These are phyloP conservation scores for Scaptomyza hsui DNA, from an alignment of 1,140 invertebrate genomes.

Conservation along the genomic window DNA sequence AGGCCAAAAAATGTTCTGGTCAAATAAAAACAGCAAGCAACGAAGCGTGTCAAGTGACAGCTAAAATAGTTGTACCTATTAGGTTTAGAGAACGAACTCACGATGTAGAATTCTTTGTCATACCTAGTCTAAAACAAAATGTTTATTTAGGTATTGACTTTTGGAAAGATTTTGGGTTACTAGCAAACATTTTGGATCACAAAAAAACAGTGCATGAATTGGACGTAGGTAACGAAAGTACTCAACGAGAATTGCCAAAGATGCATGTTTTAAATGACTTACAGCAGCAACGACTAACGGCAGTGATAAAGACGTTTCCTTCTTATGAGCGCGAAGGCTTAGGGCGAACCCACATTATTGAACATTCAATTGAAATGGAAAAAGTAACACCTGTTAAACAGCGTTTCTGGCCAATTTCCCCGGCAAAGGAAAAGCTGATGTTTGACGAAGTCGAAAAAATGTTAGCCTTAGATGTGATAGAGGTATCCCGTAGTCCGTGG, in stretches of 20 bases:
- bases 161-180: not conserved
- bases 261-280: too few species aligned
- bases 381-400: constrained; percentile 30
- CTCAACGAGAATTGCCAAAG: not conserved
- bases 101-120: not conserved
- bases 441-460: constrained; percentile 15
- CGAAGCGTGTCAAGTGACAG: not conserved
- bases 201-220: not conserved
- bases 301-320: constrained; percentile 12
- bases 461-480: constrained; percentile 13
- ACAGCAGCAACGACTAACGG: not conserved
- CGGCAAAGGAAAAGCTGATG: constrained; percentile 26
- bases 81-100: not conserved
- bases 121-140: not conserved
- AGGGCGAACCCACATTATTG: constrained; percentile 20
- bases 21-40: too few species aligned
- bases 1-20: too few species aligned
- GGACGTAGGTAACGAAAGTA: not conserved
- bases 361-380: constrained; percentile 21
- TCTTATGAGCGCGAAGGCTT: constrained; percentile 17
- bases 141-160: not conserved
- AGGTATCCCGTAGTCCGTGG: not conserved
- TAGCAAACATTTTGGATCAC: too few species aligned
- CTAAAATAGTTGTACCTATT: not conserved
- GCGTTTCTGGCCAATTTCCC: constrained; percentile 6